A percentile compares a stretch with the other conserved stretches of the same genome.
These are phyloP conservation scores for Protodeltote pygarga DNA, from an alignment of 2,888 invertebrate genomes.

Conservation along the genomic window DNA sequence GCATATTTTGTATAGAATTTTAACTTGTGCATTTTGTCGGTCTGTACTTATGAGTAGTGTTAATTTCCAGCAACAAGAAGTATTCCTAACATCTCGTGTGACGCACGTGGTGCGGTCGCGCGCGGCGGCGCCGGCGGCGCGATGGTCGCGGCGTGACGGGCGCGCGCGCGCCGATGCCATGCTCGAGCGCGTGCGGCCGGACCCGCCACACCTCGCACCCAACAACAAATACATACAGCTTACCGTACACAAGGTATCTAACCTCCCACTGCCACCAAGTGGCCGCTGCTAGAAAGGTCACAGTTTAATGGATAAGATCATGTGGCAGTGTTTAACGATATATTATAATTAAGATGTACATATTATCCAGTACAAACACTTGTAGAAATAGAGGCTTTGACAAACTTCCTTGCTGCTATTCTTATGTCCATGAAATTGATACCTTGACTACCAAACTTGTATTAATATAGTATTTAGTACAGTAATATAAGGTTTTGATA, in stretches of 20 bases:
- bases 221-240: conserved; percentile 66
- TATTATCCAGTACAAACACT: too few relatives aligned
- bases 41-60: too few relatives aligned
- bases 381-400: conserved; percentile 16
- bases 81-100: conserved; percentile 88
- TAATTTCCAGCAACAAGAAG: conserved; percentile 85
- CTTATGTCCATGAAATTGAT: conserved; percentile 32
- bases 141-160: conserved; percentile 56
- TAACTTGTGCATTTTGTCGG: too few relatives aligned
- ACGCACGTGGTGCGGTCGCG: conserved; percentile 84
- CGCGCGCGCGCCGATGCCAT: conserved; percentile 92
- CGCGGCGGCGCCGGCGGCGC: conserved; percentile 33
- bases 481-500: neutral
- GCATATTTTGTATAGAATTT: too few relatives aligned
- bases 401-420: conserved; percentile 20
- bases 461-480: neutral
- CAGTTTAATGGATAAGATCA: conserved; percentile 36
- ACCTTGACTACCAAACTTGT: conserved; percentile 12
- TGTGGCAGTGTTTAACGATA: conserved; percentile 16
- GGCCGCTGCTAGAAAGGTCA: conserved; percentile 17
- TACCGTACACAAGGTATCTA: conserved; percentile 79
- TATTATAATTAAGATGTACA: too few relatives aligned
- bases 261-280: neutral
- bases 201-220: conserved; percentile 66
- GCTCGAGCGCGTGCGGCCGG: conserved; percentile 90